phyloP scores from a whole-genome alignment of 2,113 vertebrate species.

The Ochotona curzoniae region DNA sequence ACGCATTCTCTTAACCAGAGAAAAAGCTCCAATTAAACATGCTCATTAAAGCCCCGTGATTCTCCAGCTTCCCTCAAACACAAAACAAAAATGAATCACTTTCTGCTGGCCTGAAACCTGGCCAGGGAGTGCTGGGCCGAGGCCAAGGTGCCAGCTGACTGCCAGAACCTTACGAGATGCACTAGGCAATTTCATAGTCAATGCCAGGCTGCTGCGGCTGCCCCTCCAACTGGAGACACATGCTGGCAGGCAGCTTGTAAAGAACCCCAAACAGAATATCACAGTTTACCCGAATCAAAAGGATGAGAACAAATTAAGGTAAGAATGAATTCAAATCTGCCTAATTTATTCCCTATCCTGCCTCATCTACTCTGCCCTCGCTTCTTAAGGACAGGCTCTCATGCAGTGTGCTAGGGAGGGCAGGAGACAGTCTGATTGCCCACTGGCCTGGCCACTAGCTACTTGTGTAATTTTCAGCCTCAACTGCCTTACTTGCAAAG shows the following conservation, averaged over 20 bases:
- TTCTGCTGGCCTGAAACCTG: slow-evolving; percentile 63
- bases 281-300: slow-evolving; percentile 59
- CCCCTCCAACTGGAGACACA: slow-evolving; percentile 61
- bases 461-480: not conserved
- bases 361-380: not conserved
- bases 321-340: slow-evolving; percentile 44
- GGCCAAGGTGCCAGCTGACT: slow-evolving; percentile 1
- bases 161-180: slow-evolving; percentile 52
- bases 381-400: not conserved
- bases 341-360: not conserved
- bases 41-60: slow-evolving; percentile 60
- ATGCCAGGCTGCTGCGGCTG: slow-evolving; percentile 49
- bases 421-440: not conserved
- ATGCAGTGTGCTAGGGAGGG: not conserved
- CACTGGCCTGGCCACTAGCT: not conserved
- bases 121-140: not conserved
- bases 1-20: slow-evolving; percentile 62
- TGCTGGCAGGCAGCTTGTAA: not conserved
- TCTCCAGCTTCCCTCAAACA: slow-evolving; percentile 69
- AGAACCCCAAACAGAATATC: not conserved
- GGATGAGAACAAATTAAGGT: slow-evolving; percentile 44
- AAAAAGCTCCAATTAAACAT: slow-evolving; percentile 70
- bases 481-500: not conserved
- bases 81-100: slow-evolving; percentile 57
- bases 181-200: not conserved